Conservation (phyloP, 2,888 invertebrate genomes). For the Teleogryllus oceanicus region DNA sequence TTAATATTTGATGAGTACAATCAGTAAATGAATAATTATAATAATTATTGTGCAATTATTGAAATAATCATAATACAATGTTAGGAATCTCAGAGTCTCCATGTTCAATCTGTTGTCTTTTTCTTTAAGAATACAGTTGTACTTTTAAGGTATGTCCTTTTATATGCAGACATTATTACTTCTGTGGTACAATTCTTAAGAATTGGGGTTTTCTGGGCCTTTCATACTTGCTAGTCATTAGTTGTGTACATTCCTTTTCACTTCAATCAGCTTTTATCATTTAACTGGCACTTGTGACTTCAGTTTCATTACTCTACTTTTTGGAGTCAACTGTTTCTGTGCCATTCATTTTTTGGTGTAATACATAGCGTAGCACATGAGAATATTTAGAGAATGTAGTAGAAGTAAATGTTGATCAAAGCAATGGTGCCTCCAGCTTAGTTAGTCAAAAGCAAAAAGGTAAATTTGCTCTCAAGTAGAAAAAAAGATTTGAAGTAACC, state of each 20-base stretch:
- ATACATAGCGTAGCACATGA: no score
- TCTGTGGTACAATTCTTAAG: neutral
- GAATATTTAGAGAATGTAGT: no score
- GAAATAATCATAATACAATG: neutral
- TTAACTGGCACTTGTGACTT: no score
- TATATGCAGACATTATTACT: neutral
- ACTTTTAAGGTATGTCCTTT: neutral
- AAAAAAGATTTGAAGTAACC: no score
- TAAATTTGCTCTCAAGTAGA: no score
- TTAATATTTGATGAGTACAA: slow-evolving; percentile 18
- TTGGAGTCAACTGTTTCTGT: no score
- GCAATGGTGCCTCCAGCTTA: no score
- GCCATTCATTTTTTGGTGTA: no score
- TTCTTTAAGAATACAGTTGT: neutral
- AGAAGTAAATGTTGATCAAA: no score
- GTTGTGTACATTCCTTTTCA: neutral
- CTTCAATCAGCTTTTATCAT: neutral
- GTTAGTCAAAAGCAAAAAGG: no score
- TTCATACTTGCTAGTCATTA: slow-evolving; percentile 9
- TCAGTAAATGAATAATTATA: neutral
- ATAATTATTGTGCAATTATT: slow-evolving; percentile 2
- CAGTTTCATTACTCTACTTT: no score
- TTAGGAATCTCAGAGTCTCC: neutral
- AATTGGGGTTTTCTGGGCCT: neutral
- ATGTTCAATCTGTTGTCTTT: no score